Conservation (phyloP, 2,113 vertebrate genomes). For the Cervus canadensis region DNA sequence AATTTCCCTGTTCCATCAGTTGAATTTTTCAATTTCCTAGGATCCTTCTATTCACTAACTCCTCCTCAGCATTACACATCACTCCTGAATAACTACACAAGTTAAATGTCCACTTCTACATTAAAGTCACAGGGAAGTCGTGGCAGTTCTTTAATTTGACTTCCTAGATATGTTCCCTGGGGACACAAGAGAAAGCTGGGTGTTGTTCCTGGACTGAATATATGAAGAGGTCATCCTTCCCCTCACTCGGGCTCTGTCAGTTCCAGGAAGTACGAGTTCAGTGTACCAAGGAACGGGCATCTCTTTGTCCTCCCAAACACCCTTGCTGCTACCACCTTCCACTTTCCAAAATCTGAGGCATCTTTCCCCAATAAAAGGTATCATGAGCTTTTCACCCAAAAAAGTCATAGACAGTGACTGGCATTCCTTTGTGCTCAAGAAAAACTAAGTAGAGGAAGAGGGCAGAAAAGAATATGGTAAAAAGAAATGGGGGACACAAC, state of each 20-base stretch:
- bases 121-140: neutral
- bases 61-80: neutral
- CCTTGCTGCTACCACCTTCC: neutral
- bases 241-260: neutral
- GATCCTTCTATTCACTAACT: neutral
- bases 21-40: conserved; percentile 14
- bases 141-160: neutral
- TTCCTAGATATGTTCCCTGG: neutral
- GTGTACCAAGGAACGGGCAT: neutral
- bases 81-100: neutral
- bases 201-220: neutral
- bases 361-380: neutral
- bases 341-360: neutral
- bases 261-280: neutral
- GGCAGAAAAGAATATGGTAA: neutral
- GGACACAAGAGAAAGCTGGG: neutral
- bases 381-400: neutral
- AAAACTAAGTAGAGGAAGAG: neutral
- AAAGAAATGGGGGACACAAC: neutral
- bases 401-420: neutral
- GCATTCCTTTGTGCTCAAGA: neutral
- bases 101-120: neutral
- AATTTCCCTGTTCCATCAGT: neutral
- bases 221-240: neutral
- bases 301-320: neutral